phyloP scores from a whole-genome alignment of 2,797 vertebrate genomes.

The Spinus olivaceus region DNA sequence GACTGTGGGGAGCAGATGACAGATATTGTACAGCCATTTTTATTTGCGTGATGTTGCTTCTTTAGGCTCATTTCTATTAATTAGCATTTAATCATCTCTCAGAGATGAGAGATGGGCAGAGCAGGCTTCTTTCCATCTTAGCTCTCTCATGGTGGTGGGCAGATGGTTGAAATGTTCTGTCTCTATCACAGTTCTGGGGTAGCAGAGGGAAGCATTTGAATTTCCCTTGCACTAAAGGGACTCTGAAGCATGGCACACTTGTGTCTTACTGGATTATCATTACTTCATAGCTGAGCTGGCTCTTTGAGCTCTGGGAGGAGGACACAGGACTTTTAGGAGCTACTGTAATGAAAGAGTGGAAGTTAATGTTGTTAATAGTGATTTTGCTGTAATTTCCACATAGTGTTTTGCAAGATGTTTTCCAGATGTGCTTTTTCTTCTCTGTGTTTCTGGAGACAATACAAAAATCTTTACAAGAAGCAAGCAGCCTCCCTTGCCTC shows the following conservation, averaged over 20 bases:
- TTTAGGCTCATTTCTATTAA: neutral
- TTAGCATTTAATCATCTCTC: neutral
- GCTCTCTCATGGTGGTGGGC: neutral
- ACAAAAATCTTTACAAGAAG: neutral
- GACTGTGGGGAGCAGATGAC: neutral
- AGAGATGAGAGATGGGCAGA: neutral
- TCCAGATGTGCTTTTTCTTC: neutral
- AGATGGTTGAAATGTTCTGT: neutral
- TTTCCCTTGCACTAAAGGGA: neutral
- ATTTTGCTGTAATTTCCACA: neutral
- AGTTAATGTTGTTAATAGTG: neutral
- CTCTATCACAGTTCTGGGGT: neutral
- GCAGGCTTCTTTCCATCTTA: neutral
- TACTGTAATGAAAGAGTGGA: neutral
- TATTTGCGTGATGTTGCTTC: neutral
- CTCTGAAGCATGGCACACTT: neutral
- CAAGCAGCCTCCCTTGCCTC: neutral
- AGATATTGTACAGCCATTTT: neutral
- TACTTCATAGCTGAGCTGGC: neutral
- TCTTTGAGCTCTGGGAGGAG: neutral
- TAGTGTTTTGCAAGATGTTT: neutral
- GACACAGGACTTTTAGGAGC: neutral
- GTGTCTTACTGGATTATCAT: neutral
- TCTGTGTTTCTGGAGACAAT: neutral
- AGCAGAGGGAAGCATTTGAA: constrained; percentile 1